phyloP scores from a whole-genome alignment of 2,888 invertebrate species.

The Cheilosia vulpina region DNA sequence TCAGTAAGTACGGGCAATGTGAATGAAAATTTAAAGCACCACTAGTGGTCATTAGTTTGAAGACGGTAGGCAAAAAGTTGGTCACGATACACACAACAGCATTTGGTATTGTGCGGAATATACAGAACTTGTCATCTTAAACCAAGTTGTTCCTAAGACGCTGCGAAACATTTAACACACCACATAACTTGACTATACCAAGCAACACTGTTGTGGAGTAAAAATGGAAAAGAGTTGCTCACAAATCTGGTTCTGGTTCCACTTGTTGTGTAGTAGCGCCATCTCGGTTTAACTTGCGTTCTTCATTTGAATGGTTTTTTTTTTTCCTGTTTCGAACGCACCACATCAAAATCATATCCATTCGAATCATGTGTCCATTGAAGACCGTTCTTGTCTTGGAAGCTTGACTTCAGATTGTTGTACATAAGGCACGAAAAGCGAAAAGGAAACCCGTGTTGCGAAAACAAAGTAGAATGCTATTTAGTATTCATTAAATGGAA shows the following conservation, averaged over 20 bases:
- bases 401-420: constrained; percentile 26
- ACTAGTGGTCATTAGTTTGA: constrained; percentile 3
- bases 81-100: not conserved
- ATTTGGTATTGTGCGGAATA: no score
- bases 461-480: constrained; percentile 33
- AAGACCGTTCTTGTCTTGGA: constrained; percentile 1
- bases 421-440: constrained; percentile 32
- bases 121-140: not conserved
- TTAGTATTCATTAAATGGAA: constrained; percentile 28
- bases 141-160: not conserved
- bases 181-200: constrained; percentile 20
- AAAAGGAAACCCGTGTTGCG: constrained; percentile 46
- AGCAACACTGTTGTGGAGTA: not conserved
- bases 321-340: not conserved
- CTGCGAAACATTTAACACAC: constrained; percentile 7
- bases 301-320: constrained; percentile 17
- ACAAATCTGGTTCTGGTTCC: constrained; percentile 36
- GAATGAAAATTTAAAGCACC: constrained; percentile 4
- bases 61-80: not conserved
- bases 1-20: not conserved
- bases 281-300: constrained; percentile 11
- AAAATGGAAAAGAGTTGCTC: constrained; percentile 28
- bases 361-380: constrained; percentile 7
- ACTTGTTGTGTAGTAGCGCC: constrained; percentile 1
- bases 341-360: constrained; percentile 4